Base-by-base conservation (phyloP, 2,797 vertebrate species). In the Toxotes lorentzi region DNA sequence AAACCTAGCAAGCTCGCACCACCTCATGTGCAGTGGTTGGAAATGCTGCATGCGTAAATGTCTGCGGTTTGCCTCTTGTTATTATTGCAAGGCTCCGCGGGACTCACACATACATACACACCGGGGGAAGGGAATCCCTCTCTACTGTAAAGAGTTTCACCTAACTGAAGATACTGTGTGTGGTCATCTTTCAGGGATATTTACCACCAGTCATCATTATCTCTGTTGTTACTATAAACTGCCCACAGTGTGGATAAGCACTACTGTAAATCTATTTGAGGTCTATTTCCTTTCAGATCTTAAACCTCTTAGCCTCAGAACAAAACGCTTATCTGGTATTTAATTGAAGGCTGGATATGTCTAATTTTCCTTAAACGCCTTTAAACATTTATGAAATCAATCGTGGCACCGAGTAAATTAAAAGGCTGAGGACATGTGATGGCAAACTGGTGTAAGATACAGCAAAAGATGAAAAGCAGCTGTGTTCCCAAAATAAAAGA, bases 21-120 rank as follows among this genome's bases (percentile, higher is more conserved):
- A 74, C 69, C 76, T 85, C 73, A 24, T 74, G 81, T 2, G 76
- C 79, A 85, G 87, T 27, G 76, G 81, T 87, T 85, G 63, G 75
- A 81, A 75, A 82, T 65, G 60, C 69, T 83, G 84, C 66, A 81
- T 83, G 84, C 61, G 68, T 87, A 85, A 86, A 90, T 83, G 86
- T 81, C 79, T 92, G 87, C 59, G 80, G 89, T 89, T 90, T 78
- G 76, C 83, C 80, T 87, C 83, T 70, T 90, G 78, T 81, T 85
- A 85, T 83, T 88, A 73, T 77, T 85, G 77, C 80, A 81, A 72
- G 73, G 69, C 35, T 84, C 70, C 53, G 51, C 76, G 67, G 81
- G 54, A 57, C 85, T 56, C 5, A 58, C 53, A 69, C 32, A 12
- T n/a, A 7, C 48, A 11, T 34, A 67, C 70, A 83, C 38, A 66